Evolutionary conservation across 2,888 invertebrate species (phyloP), one percentile per base, ranked within the genome.

Genomic region (Parascotia fuliginaria): DNA sequence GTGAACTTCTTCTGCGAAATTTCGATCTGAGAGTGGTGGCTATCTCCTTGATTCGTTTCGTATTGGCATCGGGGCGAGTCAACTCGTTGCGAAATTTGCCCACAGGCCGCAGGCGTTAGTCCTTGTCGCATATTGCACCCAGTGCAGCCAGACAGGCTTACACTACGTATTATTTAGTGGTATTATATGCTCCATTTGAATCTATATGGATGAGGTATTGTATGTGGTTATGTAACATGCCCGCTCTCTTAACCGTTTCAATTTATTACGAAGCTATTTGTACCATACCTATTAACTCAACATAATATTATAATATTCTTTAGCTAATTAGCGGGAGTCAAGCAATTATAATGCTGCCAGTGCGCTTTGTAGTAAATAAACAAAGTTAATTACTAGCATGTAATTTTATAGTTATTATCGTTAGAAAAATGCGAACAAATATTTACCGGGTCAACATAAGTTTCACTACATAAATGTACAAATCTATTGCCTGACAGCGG

Each of bases 121-220:
- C 85, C 88, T 85, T 88, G 89, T 89, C 84, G 81, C 77, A 77
- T 81, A 81, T 82, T 83, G 85, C 83, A 83, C 79, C 73, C 71
- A 72, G 60, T 68, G 68, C 74, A 70, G 56, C 54, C 59, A 61
- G 59, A 59, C 62, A 59, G 54, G 41, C 49, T 77, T 74, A 70
- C 72, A 55, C 63, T 68, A 71, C 61, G 45, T 40, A 47, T 56
- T n/a, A n/a, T n/a, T n/a, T n/a, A n/a, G n/a, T n/a, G n/a, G n/a
- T n/a, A n/a, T n/a, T 64, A 59, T 60, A 50, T 62, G 60, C 58
- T 61, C 60, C 61, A 66, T 61, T 68, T 63, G 54, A 67, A 50
- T 52, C 61, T 43, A 41, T 50, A 63, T 60, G 53, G 59, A 67
- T 59, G 44, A 51, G 51, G 44, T 53, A 63, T 60, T 68, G 44